Evolutionary conservation across 2,888 invertebrate species (phyloP).

Genomic region (Steromphala cineraria): DNA sequence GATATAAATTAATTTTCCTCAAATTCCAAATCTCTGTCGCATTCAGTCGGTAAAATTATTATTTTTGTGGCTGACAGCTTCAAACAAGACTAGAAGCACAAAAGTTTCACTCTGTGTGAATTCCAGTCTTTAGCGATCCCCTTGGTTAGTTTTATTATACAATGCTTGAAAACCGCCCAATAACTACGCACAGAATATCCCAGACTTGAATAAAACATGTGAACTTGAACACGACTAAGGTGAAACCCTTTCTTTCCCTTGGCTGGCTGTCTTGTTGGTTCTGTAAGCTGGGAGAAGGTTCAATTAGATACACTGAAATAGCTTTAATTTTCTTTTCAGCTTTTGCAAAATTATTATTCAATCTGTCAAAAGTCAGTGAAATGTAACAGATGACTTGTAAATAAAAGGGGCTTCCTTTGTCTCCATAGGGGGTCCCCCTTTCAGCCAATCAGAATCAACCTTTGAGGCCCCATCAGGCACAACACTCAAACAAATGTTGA

Average conservation of each 20-base stretch:
- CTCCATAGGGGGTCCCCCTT: background rate
- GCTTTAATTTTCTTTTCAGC: slow-evolving; percentile 2
- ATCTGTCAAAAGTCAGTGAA: slow-evolving; percentile 16
- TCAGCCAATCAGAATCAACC: too few species aligned
- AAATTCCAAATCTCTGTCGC: too few species aligned
- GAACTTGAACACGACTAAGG: background rate
- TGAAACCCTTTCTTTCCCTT: background rate
- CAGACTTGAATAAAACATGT: background rate
- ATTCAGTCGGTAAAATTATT: too few species aligned
- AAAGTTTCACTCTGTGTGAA: too few species aligned
- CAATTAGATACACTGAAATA: slow-evolving; percentile 4
- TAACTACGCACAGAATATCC: background rate
- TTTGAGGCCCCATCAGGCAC: too few species aligned
- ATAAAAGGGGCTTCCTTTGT: background rate
- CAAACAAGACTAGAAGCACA: too few species aligned
- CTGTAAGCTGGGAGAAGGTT: background rate
- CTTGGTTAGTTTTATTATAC: background rate
- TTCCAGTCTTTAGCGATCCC: background rate
- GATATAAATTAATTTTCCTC: too few species aligned
- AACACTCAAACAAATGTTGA: too few species aligned
- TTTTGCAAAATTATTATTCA: background rate
- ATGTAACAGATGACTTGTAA: background rate
- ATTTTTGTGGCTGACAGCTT: too few species aligned
- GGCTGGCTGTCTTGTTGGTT: background rate
- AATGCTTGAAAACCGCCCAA: background rate